Evolutionary conservation across 2,888 invertebrate species (phyloP), one percentile per base, ranked within the genome.

Genomic region (Epistrophella euchroma): DNA sequence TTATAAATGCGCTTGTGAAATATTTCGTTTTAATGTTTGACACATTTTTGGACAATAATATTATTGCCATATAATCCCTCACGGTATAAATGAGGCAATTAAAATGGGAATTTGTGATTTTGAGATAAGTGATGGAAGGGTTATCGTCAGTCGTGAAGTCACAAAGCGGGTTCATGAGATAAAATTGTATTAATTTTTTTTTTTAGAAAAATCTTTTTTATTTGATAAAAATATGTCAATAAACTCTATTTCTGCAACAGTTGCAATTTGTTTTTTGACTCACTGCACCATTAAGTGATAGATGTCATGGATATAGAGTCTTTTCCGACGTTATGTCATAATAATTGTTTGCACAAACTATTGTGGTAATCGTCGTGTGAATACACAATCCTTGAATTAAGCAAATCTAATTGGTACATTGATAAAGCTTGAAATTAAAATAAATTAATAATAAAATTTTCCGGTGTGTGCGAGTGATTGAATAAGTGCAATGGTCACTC

Each of bases 401-500:
- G 58, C 50, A 15, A 76, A 60, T 76, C 37, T 9, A 76, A 76
- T 76, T 52, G 22, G 15, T 58, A 28, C 2, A 37, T 1, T 1
- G 37, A 70, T 17, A 28, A 5, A 76, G 76, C 60, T 70, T 76
- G 68, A 76, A 76, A 70, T 76, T 70, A 70, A 25, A 45, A 28
- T 28, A 9, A 52, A 28, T 52, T 11, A 15, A 28, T 52, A 52
- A 52, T 1, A n/a, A 9, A 25, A 52, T 25, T 52, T 15, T 25
- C 25, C 15, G 15, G 25, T 19, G 11, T 19, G 13, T 75, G 15
- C 15, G 22, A 56, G 32, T 28, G n/a, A 73, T 50, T 28, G 28
- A 28, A 28, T 28, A 5, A 28, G 6, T 28, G 28, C 11, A 17
- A 37, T 13, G 17, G 4, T 10, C 22, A n/a, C 13, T n/a, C 6